Evolutionary conservation across 2,113 vertebrate species (phyloP).

Genomic region (Hemicordylus capensis): DNA sequence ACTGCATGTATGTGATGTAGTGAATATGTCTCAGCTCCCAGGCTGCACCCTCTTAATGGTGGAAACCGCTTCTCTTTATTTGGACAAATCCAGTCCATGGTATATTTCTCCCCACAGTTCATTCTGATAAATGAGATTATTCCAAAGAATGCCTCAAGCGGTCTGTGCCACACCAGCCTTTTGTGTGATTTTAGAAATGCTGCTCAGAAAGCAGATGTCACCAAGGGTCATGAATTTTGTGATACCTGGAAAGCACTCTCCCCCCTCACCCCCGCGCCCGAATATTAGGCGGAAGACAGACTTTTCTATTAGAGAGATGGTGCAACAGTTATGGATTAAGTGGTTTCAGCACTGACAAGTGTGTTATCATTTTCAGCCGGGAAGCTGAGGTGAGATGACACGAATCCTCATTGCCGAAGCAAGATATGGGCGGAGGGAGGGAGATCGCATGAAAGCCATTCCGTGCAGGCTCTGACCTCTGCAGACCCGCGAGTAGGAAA

Average conservation of each 20-base stretch:
- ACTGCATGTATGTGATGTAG: background rate
- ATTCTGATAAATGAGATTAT: background rate
- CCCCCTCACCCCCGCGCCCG: background rate
- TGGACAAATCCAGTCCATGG: background rate
- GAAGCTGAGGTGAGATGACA: constrained; percentile 8
- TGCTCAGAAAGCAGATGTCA: background rate
- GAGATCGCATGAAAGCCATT: background rate
- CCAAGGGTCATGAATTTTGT: constrained; percentile 6
- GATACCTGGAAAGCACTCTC: background rate
- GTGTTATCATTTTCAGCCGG: background rate
- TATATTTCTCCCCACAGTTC: background rate
- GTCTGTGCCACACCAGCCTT: background rate
- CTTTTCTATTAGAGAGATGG: constrained; percentile 11
- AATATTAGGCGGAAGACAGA: constrained; percentile 8
- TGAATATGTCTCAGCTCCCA: background rate
- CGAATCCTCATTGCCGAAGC: background rate
- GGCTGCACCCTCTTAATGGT: background rate
- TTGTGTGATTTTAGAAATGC: background rate
- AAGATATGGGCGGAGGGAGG: background rate
- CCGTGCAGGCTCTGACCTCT: background rate
- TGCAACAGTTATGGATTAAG: background rate
- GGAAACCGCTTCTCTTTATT: background rate
- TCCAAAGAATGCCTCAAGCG: background rate
- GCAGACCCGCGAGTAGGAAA: background rate
- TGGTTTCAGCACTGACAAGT: constrained; percentile 5